Evolutionary conservation across 2,797 vertebrate species (phyloP).

Genomic region (Amphiprion clarkii): DNA sequence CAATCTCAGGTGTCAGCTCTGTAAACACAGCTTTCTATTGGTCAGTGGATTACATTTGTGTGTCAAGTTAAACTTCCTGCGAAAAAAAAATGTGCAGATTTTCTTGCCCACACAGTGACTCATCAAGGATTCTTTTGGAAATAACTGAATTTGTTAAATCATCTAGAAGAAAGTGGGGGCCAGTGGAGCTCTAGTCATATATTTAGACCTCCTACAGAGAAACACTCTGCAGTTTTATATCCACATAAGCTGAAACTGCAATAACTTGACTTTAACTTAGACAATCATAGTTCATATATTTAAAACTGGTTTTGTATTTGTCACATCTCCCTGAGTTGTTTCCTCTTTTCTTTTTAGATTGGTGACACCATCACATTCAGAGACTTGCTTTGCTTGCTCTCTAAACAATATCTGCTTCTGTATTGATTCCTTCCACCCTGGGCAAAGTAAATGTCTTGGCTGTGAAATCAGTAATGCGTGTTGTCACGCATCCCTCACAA

Average conservation of each 20-base stretch:
- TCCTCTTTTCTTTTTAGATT: slow-evolving; percentile 14
- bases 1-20: too few relatives aligned
- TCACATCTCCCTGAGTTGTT: background rate
- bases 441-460: slow-evolving; percentile 59
- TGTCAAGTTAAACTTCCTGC: too few relatives aligned
- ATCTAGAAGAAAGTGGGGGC: background rate
- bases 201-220: background rate
- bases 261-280: background rate
- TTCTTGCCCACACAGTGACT: background rate
- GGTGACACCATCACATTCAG: slow-evolving; percentile 5
- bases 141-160: background rate
- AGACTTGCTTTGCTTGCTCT: slow-evolving; percentile 34
- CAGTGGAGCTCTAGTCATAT: background rate
- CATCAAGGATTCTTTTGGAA: background rate
- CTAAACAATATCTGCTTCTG: slow-evolving; percentile 41
- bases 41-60: background rate
- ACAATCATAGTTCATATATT: background rate
- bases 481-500: slow-evolving; percentile 61
- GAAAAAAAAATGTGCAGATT: too few relatives aligned
- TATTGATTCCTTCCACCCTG: slow-evolving; percentile 61
- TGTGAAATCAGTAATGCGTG: slow-evolving; percentile 62
- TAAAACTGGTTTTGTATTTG: background rate
- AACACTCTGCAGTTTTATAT: background rate
- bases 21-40: too few relatives aligned
- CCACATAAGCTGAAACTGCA: background rate